These are phyloP conservation scores for Dendrocopos noguchii DNA, from an alignment of 2,113 vertebrate genomes.

Conservation along the genomic window DNA sequence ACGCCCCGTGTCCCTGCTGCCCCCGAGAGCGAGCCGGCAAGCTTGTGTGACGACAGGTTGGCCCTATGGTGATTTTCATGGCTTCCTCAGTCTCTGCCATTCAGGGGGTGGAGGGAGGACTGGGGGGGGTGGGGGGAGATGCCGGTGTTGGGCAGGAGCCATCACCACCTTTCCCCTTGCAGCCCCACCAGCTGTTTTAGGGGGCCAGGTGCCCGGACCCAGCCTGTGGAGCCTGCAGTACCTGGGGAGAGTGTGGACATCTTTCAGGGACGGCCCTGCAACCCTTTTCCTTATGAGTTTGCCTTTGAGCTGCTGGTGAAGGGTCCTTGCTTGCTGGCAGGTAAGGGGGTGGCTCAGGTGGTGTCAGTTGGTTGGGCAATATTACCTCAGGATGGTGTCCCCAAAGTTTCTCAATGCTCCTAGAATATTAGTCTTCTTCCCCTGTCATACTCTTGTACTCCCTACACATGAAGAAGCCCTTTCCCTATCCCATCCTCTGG, in stretches of 20 bases:
- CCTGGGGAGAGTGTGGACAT: slow-evolving; percentile 75
- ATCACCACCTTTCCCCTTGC: slow-evolving; percentile 27
- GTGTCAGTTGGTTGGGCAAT: neutral
- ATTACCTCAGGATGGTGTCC: neutral
- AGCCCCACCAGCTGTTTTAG: slow-evolving; percentile 94
- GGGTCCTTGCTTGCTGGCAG: slow-evolving; percentile 93
- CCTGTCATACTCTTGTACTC: neutral
- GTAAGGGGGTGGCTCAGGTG: slow-evolving; percentile 51
- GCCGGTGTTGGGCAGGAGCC: neutral
- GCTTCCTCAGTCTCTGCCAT: slow-evolving; percentile 74
- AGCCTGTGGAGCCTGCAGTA: neutral
- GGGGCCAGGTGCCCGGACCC: slow-evolving; percentile 55
- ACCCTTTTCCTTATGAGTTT: slow-evolving; percentile 89
- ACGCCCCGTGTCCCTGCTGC: slow-evolving; percentile 77
- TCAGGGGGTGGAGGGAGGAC: neutral
- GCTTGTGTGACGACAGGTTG: slow-evolving; percentile 91
- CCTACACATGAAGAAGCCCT: neutral
- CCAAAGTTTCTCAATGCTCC: neutral
- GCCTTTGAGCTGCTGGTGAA: slow-evolving; percentile 94
- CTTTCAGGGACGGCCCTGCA: slow-evolving; percentile 85
- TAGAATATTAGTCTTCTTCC: neutral
- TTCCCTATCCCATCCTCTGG: neutral
- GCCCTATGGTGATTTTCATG: slow-evolving; percentile 85
- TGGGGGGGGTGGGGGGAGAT: slow-evolving; percentile 6
- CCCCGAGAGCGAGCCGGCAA: slow-evolving; percentile 81